Evolutionary conservation across 2,888 invertebrate species (phyloP), one percentile per base, ranked within the genome.

Genomic region (Melieria omissa): DNA sequence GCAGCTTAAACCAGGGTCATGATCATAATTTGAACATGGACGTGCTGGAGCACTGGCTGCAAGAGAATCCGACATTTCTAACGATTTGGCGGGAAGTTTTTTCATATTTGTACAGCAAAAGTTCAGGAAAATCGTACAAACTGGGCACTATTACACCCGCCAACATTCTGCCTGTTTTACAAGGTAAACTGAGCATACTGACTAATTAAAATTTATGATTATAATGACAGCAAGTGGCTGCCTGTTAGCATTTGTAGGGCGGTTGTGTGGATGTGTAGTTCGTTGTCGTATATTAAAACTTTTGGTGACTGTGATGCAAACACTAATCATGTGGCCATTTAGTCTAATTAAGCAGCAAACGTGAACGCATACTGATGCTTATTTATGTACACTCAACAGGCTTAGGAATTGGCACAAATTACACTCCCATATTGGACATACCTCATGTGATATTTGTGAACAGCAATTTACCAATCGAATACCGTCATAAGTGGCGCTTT

Each of bases 401-500:
- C 73, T 85, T 93, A 65, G 92, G 92, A 73, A 89, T 91, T 71
- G 92, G 92, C 85, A 93, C 93, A 0, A 92, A 93, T 79, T 94
- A 93, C 87, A 92, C 93, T 0, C 93, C 93, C n/a, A 84, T 85
- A 49, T 85, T 91, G 57, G 94, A 94, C 84, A 88, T 94, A 68
- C 91, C 93, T 1, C 93, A 94, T 85, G 91, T 95, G 67, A 89
- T 94, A 72, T 95, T 93, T 88, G 88, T 97, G 49, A 96, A 95
- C 88, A 90, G 91, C 55, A 91, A 93, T 82, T 87, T 97, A 68
- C 95, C 96, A 0, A 89, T 89, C 73, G 91, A 93, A 75, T 89
- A 92, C 76, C 92, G 93, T 81, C 87, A 91, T 77, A 92, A 93
- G 84, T 97, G 97, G 97, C 89, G 95, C 79, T 93, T 96, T 81